Evolutionary conservation across 2,888 invertebrate species (phyloP).

Genomic region (Frankliniella intonsa): DNA sequence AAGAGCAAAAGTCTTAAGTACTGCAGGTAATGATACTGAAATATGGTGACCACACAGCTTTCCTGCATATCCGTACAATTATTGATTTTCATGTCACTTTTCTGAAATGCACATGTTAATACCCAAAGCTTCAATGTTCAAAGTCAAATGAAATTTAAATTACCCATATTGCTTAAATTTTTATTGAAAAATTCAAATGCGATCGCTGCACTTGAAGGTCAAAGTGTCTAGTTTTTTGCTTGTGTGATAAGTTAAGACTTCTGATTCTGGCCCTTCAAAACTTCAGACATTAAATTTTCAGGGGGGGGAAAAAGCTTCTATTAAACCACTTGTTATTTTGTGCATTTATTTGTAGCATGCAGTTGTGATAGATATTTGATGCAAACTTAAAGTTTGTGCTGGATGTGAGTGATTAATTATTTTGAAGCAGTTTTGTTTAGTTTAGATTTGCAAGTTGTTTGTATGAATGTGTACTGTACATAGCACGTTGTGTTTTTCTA

Average conservation of each 20-base stretch:
- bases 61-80: not conserved
- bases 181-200: not conserved
- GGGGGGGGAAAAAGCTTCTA: too few species aligned
- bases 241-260: too few species aligned
- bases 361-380: not conserved
- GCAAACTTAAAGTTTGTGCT: not conserved
- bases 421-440: not conserved
- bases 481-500: not conserved
- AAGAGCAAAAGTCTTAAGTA: constrained; percentile 61
- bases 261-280: too few species aligned
- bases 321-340: not conserved
- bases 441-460: not conserved
- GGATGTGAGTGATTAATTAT: not conserved
- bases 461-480: too few species aligned
- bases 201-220: not conserved
- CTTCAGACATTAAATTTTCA: too few species aligned
- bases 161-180: not conserved
- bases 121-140: too few species aligned
- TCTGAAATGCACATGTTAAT: not conserved
- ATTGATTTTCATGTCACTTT: not conserved
- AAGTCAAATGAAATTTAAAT: not conserved
- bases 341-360: not conserved
- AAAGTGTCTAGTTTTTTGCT: too few species aligned
- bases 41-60: constrained; percentile 58
- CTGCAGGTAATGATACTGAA: constrained; percentile 64